phyloP scores from a whole-genome alignment of 2,888 invertebrate species.

The Calameuta pallipes region DNA sequence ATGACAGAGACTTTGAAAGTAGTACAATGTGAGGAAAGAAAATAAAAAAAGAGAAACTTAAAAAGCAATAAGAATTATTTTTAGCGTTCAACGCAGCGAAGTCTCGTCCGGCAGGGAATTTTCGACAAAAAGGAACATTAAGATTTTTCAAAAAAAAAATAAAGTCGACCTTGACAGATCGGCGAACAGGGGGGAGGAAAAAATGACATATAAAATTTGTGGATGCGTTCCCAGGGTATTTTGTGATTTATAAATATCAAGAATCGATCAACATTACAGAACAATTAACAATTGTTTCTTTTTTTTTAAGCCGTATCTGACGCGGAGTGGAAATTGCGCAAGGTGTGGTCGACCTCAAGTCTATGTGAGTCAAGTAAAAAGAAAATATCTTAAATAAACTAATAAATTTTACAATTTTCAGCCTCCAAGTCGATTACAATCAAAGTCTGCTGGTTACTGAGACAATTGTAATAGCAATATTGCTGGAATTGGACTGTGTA shows the following conservation, averaged over 20 bases:
- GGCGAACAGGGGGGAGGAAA: background rate
- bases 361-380: background rate
- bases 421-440: background rate
- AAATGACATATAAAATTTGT: background rate
- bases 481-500: background rate
- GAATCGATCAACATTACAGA: background rate
- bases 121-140: background rate
- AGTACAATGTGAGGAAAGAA: background rate
- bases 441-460: background rate
- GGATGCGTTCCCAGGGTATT: background rate
- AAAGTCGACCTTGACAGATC: conserved; percentile 23
- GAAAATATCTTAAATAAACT: background rate
- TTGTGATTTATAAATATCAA: background rate
- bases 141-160: conserved; percentile 28
- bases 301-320: background rate
- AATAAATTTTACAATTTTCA: background rate
- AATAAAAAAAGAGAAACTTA: background rate
- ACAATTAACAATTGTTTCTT: background rate
- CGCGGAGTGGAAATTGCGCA: background rate
- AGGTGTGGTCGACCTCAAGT: background rate
- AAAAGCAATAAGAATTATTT: background rate
- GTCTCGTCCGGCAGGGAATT: background rate
- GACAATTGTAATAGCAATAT: background rate
- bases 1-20: background rate
- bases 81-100: background rate